Percentiles rank a stretch among this genome's conserved stretches.
phyloP scores from a whole-genome alignment of 2,888 invertebrate genomes.

The Deladenus siricidicola region DNA sequence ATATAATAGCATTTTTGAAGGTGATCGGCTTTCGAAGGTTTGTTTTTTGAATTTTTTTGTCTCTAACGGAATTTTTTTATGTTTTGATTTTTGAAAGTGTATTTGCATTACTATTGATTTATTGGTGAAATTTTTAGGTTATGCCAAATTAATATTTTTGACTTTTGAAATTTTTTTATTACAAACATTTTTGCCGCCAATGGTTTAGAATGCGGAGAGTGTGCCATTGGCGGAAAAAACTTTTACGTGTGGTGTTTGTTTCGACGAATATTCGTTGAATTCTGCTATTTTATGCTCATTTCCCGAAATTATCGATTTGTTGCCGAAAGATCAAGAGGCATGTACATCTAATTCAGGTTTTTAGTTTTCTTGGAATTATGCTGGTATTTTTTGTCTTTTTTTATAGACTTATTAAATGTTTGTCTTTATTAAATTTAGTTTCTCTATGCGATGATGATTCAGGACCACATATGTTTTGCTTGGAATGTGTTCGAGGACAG shows the following conservation, averaged over 20 bases:
- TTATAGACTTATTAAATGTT: too few relatives aligned
- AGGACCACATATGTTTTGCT: slow-evolving; percentile 14
- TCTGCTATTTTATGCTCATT: background rate
- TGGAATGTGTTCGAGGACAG: slow-evolving; percentile 19
- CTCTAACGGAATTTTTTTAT: too few relatives aligned
- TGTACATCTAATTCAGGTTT: background rate
- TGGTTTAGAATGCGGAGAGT: background rate
- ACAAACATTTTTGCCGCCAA: too few relatives aligned
- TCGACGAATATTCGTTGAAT: background rate
- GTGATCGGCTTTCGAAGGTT: slow-evolving; percentile 5
- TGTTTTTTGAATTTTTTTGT: background rate
- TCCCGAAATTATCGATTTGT: background rate
- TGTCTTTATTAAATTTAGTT: background rate
- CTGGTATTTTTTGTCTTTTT: too few relatives aligned
- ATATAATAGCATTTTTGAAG: slow-evolving; percentile 12
- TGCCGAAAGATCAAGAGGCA: background rate
- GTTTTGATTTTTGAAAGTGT: too few relatives aligned
- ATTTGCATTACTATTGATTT: too few relatives aligned
- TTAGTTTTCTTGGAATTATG: too few relatives aligned
- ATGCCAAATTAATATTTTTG: background rate
- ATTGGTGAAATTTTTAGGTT: background rate
- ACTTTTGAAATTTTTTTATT: too few relatives aligned
- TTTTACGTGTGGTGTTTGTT: slow-evolving; percentile 2
- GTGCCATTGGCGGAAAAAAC: background rate
- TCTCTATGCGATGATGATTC: background rate